Conservation (phyloP, 2,113 vertebrate genomes). For the Strix uralensis region DNA sequence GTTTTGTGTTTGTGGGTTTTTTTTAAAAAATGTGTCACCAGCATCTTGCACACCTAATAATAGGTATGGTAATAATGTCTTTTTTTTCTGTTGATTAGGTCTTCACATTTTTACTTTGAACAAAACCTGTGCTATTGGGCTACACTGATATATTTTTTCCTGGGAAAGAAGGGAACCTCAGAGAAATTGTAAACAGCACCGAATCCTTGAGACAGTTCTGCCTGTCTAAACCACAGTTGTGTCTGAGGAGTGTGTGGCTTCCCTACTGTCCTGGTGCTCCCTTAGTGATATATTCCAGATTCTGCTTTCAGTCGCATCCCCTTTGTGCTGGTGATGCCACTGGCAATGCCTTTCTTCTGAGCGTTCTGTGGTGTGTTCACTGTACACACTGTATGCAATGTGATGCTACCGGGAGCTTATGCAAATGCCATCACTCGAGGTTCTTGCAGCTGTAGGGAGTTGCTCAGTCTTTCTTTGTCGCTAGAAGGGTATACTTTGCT, state of each 20-base stretch:
- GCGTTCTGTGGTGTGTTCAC: background rate
- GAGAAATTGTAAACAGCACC: background rate
- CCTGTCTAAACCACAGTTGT: background rate
- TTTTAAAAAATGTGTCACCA: background rate
- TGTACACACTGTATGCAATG: background rate
- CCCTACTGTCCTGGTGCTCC: background rate
- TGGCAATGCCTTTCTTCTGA: background rate
- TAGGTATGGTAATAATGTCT: no score
- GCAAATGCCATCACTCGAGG: background rate
- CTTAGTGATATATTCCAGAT: background rate
- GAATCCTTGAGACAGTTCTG: background rate
- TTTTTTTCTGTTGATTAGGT: background rate
- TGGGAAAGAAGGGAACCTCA: background rate
- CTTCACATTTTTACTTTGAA: background rate
- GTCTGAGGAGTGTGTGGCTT: background rate
- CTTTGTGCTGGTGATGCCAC: background rate
- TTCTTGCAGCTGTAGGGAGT: background rate
- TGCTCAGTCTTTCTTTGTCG: background rate
- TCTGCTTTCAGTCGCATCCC: background rate
- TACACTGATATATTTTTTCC: background rate
- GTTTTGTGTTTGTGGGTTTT: background rate
- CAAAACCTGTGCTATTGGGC: background rate
- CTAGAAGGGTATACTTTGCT: background rate
- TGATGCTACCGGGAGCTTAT: background rate
- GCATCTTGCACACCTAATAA: background rate